Evolutionary conservation across 2,113 vertebrate species (phyloP).

Genomic region (Oostethus manadensis): DNA sequence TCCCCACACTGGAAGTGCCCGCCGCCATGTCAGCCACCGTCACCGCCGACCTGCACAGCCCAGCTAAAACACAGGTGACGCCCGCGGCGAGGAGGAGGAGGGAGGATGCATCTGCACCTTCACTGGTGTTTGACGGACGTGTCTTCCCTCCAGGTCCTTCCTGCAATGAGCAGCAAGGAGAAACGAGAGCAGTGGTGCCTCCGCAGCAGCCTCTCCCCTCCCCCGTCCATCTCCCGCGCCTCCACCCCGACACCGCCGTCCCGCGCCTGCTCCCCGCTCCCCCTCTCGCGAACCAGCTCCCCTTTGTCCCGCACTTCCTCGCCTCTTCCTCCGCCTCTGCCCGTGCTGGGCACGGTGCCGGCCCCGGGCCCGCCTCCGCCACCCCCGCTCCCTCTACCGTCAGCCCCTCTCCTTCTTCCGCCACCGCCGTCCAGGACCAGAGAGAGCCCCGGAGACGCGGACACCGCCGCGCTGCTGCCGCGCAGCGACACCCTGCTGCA

Average conservation of each 20-base stretch:
- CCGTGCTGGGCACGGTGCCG: conserved; percentile 51
- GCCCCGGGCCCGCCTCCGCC: conserved; percentile 52
- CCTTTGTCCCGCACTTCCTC: conserved; percentile 61
- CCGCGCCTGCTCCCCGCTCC: conserved; percentile 50
- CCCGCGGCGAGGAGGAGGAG: no score
- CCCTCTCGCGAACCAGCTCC: conserved; percentile 57
- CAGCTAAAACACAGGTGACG: conserved; percentile 72
- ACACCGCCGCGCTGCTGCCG: conserved; percentile 83
- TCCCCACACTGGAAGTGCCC: conserved; percentile 63
- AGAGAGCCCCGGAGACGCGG: conserved; percentile 82
- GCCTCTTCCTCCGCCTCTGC: conserved; percentile 55
- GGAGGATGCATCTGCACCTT: no score
- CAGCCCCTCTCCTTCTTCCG: conserved; percentile 20
- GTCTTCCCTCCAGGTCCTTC: conserved; percentile 37
- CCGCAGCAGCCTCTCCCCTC: conserved; percentile 69
- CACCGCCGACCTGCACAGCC: conserved; percentile 79
- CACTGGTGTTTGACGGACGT: background rate
- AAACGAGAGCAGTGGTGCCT: conserved; percentile 65
- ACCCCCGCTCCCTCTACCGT: conserved; percentile 33
- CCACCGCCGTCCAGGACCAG: conserved; percentile 64
- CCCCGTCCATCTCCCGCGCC: conserved; percentile 52
- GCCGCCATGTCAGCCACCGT: conserved; percentile 69
- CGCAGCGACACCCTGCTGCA: conserved; percentile 77
- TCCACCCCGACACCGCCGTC: conserved; percentile 61
- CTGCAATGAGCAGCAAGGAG: conserved; percentile 56